Conservation (phyloP, 2,888 invertebrate species). For the Aspidiotus rigidus region DNA sequence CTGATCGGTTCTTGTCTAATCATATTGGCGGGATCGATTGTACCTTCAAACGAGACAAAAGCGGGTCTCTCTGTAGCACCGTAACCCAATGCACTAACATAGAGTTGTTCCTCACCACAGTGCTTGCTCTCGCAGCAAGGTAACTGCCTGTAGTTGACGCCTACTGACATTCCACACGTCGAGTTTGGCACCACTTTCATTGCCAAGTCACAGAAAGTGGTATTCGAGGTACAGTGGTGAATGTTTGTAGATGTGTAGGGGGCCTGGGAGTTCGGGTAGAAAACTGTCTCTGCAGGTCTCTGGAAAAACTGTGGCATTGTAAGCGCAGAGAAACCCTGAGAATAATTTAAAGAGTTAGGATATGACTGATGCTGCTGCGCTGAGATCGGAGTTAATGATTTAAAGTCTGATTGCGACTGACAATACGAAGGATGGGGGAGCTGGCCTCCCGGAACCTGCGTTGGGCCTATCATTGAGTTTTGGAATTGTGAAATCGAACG, state of each 20-base stretch:
- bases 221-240: slow-evolving; percentile 39
- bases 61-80: slow-evolving; percentile 26
- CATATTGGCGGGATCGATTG: background rate
- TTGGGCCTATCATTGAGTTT: slow-evolving; percentile 94
- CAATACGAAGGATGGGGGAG: slow-evolving; percentile 48
- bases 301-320: slow-evolving; percentile 32
- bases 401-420: slow-evolving; percentile 36
- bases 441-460: slow-evolving; percentile 82
- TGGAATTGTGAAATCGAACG: slow-evolving; percentile 60
- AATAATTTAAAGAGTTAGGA: slow-evolving; percentile 31
- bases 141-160: slow-evolving; percentile 40
- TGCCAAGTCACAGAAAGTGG: slow-evolving; percentile 37
- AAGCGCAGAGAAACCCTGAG: slow-evolving; percentile 42
- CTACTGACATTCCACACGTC: background rate
- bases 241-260: slow-evolving; percentile 45
- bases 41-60: slow-evolving; percentile 10
- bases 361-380: slow-evolving; percentile 34
- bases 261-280: slow-evolving; percentile 76
- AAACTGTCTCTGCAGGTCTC: slow-evolving; percentile 45
- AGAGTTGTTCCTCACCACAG: background rate
- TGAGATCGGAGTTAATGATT: slow-evolving; percentile 36
- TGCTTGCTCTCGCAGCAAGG: slow-evolving; percentile 52
- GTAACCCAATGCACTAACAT: background rate
- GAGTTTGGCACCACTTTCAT: slow-evolving; percentile 30
- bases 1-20: slow-evolving; percentile 11